phyloP scores from a whole-genome alignment of 2,797 vertebrate genomes.

The Micromesistius poutassou region DNA sequence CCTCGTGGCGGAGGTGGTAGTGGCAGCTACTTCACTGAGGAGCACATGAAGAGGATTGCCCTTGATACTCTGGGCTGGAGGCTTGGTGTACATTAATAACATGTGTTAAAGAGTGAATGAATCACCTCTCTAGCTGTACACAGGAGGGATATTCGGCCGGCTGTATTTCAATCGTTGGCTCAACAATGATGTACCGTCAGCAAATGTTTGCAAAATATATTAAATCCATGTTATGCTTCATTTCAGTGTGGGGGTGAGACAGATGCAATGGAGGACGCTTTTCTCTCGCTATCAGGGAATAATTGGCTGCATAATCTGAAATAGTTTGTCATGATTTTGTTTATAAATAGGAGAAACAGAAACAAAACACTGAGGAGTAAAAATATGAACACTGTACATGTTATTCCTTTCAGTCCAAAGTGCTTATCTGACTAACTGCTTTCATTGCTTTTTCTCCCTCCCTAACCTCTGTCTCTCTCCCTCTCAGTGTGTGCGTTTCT shows the following conservation, averaged over 20 bases:
- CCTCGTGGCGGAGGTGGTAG: not conserved
- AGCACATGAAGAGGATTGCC: not conserved
- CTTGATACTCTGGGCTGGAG: not conserved
- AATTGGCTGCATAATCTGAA: not conserved
- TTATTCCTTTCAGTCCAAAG: not conserved
- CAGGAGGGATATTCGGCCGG: not conserved
- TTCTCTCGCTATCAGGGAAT: not conserved
- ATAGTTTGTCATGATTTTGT: not conserved
- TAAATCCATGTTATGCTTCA: not conserved
- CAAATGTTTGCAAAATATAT: not conserved
- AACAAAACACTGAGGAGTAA: not conserved
- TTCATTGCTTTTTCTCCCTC: not conserved
- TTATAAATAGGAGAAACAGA: not conserved
- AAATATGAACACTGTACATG: not conserved
- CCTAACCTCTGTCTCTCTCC: not conserved
- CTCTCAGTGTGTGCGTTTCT: not conserved
- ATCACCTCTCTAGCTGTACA: not conserved
- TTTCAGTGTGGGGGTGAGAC: not conserved
- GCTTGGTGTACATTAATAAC: not conserved
- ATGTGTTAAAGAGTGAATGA: not conserved
- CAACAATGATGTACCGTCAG: not conserved
- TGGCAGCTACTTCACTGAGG: not conserved
- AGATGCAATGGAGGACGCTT: not conserved
- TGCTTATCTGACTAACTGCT: not conserved
- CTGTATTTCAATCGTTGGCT: no score